phyloP scores from a whole-genome alignment of 2,113 vertebrate species.

The Laterallus jamaicensis region DNA sequence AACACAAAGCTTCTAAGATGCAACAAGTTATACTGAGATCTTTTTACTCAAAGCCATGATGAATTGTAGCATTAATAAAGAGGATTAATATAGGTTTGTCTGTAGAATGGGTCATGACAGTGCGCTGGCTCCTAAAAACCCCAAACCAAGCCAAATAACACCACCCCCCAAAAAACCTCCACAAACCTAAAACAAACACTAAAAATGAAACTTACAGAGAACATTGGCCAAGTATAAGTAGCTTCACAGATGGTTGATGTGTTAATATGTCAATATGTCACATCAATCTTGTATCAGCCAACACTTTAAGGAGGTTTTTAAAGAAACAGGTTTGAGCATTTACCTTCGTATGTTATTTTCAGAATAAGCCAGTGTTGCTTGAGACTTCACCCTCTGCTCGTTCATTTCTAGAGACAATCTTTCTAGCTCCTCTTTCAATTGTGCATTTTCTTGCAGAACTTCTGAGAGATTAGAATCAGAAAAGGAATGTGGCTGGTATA shows the following conservation, averaged over 20 bases:
- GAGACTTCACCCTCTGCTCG: conserved; percentile 75
- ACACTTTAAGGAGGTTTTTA: background rate
- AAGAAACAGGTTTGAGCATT: background rate
- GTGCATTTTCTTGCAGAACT: conserved; percentile 85
- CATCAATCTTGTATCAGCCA: background rate
- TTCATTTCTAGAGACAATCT: conserved; percentile 74
- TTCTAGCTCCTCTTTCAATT: conserved; percentile 77
- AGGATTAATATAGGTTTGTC: background rate
- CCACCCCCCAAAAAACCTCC: accelerated
- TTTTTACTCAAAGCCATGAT: background rate
- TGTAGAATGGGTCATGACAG: background rate
- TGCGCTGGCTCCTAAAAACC: background rate
- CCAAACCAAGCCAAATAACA: background rate
- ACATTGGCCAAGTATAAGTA: background rate
- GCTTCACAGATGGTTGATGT: background rate
- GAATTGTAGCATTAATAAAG: background rate
- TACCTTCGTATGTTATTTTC: conserved; percentile 81
- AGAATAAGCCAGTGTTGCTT: conserved; percentile 65
- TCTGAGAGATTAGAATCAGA: conserved; percentile 80
- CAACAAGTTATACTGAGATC: background rate
- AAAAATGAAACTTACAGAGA: background rate
- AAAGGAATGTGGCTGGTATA: conserved; percentile 79
- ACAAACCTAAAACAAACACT: background rate
- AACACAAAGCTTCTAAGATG: background rate
- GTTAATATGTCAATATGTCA: background rate